These are phyloP conservation scores for Dendrolimus kikuchii DNA, from an alignment of 1,140 invertebrate genomes.

Conservation along the genomic window DNA sequence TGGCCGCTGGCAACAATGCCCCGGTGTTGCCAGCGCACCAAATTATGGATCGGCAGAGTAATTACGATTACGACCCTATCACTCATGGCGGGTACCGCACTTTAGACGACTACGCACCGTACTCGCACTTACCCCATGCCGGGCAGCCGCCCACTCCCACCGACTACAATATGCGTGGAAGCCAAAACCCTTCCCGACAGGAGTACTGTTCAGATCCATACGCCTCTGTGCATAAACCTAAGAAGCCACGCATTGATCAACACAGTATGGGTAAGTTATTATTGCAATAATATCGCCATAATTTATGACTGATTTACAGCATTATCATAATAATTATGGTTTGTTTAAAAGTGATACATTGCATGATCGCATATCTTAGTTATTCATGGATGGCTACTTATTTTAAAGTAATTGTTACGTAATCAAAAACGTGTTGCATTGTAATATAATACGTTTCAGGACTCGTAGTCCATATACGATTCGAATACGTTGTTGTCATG, in stretches of 20 bases:
- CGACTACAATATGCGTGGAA: slow-evolving; percentile 81
- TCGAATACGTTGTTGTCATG: no score
- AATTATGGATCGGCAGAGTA: slow-evolving; percentile 76
- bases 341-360: no score
- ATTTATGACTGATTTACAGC: neutral
- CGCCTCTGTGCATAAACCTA: slow-evolving; percentile 88
- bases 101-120: slow-evolving; percentile 89
- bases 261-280: slow-evolving; percentile 78
- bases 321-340: neutral
- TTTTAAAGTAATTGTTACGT: no score
- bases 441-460: no score
- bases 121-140: slow-evolving; percentile 82
- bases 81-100: slow-evolving; percentile 86
- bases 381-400: no score
- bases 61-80: slow-evolving; percentile 83
- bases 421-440: no score
- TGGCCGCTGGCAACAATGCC: slow-evolving; percentile 79
- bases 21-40: slow-evolving; percentile 68
- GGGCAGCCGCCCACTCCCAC: slow-evolving; percentile 72
- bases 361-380: no score
- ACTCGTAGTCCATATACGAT: no score
- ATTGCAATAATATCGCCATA: neutral
- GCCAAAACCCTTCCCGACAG: slow-evolving; percentile 85
- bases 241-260: slow-evolving; percentile 82
- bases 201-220: slow-evolving; percentile 90